Conservation (phyloP, 2,797 vertebrate species). For the Rhincodon typus region DNA sequence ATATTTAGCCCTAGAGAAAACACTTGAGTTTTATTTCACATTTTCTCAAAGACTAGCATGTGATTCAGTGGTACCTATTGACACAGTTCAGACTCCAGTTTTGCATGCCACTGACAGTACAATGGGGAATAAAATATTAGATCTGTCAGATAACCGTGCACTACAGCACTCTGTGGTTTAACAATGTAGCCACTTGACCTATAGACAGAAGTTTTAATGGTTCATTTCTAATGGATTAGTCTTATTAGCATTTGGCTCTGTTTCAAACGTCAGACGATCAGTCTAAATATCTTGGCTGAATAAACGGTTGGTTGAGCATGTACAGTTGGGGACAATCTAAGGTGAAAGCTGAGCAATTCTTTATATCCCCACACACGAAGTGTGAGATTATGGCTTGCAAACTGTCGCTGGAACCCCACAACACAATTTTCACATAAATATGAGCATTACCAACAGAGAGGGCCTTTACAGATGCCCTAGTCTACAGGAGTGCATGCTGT, state of each 20-base stretch:
- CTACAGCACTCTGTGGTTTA: constrained; percentile 45
- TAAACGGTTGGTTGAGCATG: constrained; percentile 13
- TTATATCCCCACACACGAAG: background rate
- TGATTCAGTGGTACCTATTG: constrained; percentile 36
- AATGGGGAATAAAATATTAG: constrained; percentile 39
- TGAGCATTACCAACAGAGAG: background rate
- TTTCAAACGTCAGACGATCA: constrained; percentile 38
- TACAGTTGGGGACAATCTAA: constrained; percentile 28
- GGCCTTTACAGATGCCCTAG: background rate
- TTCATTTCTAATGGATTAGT: constrained; percentile 48
- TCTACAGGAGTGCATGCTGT: background rate
- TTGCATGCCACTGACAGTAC: constrained; percentile 27
- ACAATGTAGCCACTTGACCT: constrained; percentile 43
- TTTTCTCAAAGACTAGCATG: constrained; percentile 35
- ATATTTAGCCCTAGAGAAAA: constrained; percentile 36
- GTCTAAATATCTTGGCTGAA: constrained; percentile 29
- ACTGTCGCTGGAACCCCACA: constrained; percentile 6
- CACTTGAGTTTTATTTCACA: background rate
- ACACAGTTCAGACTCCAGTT: constrained; percentile 31
- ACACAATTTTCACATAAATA: constrained; percentile 6
- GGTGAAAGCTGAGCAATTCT: constrained; percentile 32
- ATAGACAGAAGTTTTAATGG: constrained; percentile 41
- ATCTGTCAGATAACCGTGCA: constrained; percentile 43
- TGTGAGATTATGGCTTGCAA: constrained; percentile 11
- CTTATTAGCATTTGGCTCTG: constrained; percentile 41